These are phyloP conservation scores for Morelia viridis DNA, from an alignment of 2,797 vertebrate genomes.

Conservation along the genomic window DNA sequence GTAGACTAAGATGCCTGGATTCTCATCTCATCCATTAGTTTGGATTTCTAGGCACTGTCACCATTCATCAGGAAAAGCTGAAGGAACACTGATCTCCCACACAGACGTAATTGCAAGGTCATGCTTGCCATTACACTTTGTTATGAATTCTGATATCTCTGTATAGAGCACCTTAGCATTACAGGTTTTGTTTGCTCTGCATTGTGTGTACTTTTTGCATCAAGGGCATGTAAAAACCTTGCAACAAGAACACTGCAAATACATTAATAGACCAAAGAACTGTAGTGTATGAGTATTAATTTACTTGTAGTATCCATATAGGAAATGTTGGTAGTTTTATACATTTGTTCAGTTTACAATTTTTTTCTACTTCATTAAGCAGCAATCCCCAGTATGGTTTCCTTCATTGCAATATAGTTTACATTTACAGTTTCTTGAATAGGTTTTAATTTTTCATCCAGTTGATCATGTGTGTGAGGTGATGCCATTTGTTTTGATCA, in stretches of 20 bases:
- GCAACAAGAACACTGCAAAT: not conserved
- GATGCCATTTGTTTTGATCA: not conserved
- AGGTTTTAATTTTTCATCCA: not conserved
- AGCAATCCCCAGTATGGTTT: not conserved
- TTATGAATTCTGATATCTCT: not conserved
- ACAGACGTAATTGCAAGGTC: not conserved
- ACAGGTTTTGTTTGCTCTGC: not conserved
- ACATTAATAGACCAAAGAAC: not conserved
- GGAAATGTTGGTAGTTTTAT: not conserved
- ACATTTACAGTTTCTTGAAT: not conserved
- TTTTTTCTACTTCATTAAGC: not conserved
- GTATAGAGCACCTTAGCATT: not conserved
- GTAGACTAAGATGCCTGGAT: not conserved
- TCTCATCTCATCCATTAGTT: not conserved
- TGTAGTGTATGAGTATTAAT: not conserved
- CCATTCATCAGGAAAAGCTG: not conserved
- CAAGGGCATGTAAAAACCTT: not conserved
- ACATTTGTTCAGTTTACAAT: not conserved
- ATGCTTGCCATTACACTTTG: not conserved
- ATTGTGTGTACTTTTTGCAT: not conserved
- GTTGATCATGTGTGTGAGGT: not conserved
- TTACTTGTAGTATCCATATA: not conserved
- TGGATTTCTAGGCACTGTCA: not conserved
- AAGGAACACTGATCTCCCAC: not conserved
- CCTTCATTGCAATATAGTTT: not conserved